Conservation (phyloP, 2,888 invertebrate genomes). For the Girardia tigrina region DNA sequence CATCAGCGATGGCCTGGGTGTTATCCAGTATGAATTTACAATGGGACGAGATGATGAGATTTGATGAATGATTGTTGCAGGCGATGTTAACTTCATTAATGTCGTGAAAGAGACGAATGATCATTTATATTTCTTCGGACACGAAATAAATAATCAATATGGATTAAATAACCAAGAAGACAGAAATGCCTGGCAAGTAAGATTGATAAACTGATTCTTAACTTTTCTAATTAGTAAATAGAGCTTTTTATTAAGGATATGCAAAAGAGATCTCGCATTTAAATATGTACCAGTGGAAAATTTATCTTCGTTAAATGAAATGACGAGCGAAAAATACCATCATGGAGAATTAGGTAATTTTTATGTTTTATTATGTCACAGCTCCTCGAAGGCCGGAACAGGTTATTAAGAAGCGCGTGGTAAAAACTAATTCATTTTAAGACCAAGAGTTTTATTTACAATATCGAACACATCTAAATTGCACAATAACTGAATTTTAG, state of each 20-base stretch:
- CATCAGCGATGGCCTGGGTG: neutral
- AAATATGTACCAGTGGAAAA: too few species aligned
- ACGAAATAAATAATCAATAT: conserved; percentile 16
- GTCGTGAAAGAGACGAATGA: neutral
- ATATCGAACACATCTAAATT: too few species aligned
- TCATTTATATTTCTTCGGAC: conserved; percentile 24
- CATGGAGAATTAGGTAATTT: too few species aligned
- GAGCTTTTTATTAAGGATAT: conserved; percentile 33
- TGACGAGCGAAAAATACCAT: too few species aligned
- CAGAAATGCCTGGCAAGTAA: neutral
- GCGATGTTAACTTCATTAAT: conserved; percentile 25
- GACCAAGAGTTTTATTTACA: too few species aligned
- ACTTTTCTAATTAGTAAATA: neutral
- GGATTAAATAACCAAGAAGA: conserved; percentile 19
- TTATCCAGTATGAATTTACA: neutral
- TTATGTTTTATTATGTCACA: too few species aligned
- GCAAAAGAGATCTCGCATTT: conserved; percentile 29
- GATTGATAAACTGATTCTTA: neutral
- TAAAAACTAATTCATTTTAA: too few species aligned
- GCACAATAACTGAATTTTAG: too few species aligned
- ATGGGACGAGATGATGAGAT: neutral
- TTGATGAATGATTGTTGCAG: neutral
- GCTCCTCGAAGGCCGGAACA: too few species aligned
- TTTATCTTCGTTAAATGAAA: too few species aligned
- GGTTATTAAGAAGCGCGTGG: too few species aligned